Evolutionary conservation across 2,113 vertebrate species (phyloP), one percentile per base, ranked within the genome.

Genomic region (Xyliphius kryptos): DNA sequence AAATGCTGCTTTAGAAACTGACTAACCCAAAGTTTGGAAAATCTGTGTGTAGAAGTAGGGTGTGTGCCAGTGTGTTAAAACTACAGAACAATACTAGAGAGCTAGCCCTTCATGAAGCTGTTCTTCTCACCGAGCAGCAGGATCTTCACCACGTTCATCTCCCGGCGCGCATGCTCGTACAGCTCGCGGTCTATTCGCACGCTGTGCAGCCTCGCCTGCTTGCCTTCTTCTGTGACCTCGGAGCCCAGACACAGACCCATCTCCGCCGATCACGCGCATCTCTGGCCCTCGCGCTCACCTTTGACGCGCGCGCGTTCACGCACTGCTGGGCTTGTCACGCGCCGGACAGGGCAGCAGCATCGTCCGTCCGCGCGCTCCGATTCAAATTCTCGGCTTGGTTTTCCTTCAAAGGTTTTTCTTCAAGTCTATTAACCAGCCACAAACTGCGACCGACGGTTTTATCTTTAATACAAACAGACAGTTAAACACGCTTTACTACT

Each of bases 171-270:
- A 48, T 20, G 70, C 54, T 87, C 79, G 60, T 82, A 84, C 43
- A 89, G 80, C 38, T 85, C 82, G 41, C 80, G 1, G 82, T 89
- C 87, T 48, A 89, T 78, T 62, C 71, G 71, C 5, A 76, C 63
- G 26, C 85, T 89, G 72, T 72, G 80, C 0, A 74, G 81, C 74
- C 53, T 85, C 63, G 85, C 83, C 72, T 68, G 80, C 80, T 86
- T 87, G 60, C 79, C 76, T 52, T 87, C 85, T 66, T 87, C 85
- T 32, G 83, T 83, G 43, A 79, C 55, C 73, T 89, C 83, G 63
- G 83, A 83, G 55, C 85, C 85, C 76, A 89, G 75, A 58, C 87
- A 89, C 77, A 84, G 80, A 68, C 87, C 87, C 87, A 89, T 87
- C 3, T 17, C 58, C 19, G 58, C 22, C 70, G 67, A 65, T 69